Base-by-base conservation (phyloP, 2,797 vertebrate genomes). In the Muraenolepis orangiensis region DNA sequence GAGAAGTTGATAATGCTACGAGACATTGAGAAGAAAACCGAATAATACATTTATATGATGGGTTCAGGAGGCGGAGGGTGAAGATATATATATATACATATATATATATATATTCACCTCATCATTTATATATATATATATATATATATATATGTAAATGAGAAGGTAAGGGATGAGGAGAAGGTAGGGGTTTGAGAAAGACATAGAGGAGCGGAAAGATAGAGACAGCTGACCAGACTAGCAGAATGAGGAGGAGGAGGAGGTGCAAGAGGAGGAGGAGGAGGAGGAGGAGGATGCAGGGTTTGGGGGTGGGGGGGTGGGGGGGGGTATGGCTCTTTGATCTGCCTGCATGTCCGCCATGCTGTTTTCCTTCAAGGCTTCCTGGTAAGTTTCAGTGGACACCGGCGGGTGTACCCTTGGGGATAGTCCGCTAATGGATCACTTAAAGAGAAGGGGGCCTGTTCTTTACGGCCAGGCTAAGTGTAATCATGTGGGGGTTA, bases 311-410 rank as follows among this genome's bases (percentile, higher is more conserved):
- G 74, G 69, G 70, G 51, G 0, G 75, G 76, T 29, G 75, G 68
- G 71, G 76, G 79, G 74, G 73, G 76, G 78, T 75, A n/a, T 11
- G 67, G 74, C 85, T 77, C 93, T 95, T 95, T 95, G 93, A 95
- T 94, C 93, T 95, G 84, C 20, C 81, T 82, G 82, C 90, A 93
- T 92, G 92, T 93, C 93, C 92, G 89, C 91, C 87, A 85, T 90
- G 91, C 92, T 94, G 93, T 92, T 94, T 94, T 92, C 91, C 93
- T 93, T 93, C 91, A 92, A 93, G 90, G 90, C 91, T 92, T 93
- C 92, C 93, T 93, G 93, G 92, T 89, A 93, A 92, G 93, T 91
- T 93, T 94, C 93, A 94, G 88, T 81, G 93, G 92, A 93, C 92
- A 88, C 89, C 87, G 82, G 83, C 71, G 8, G 8, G 8, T 12